Percentiles rank a stretch among this genome's conserved stretches.
Conservation (phyloP, 2,113 vertebrate genomes). For the Anser cygnoides region DNA sequence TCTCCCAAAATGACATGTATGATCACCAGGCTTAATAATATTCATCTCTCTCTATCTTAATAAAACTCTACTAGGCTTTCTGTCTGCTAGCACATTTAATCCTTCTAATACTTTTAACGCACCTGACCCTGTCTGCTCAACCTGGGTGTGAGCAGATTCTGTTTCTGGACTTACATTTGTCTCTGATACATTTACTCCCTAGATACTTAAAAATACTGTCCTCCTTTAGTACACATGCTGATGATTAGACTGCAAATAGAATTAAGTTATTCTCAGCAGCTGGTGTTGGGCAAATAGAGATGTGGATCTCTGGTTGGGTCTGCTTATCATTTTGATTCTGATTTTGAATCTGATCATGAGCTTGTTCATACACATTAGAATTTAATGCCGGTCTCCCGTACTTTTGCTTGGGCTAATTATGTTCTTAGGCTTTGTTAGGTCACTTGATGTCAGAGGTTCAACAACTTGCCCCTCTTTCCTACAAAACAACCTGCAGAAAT, state of each 20-base stretch:
- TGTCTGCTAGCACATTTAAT: slow-evolving; percentile 48
- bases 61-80: slow-evolving; percentile 26
- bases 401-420: background rate
- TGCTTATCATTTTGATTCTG: background rate
- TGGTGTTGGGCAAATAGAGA: background rate
- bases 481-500: background rate
- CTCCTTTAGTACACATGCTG: background rate
- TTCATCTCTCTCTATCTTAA: slow-evolving; percentile 60
- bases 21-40: slow-evolving; percentile 49
- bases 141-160: background rate
- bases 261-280: slow-evolving; percentile 23
- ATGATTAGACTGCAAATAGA: slow-evolving; percentile 24
- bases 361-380: background rate
- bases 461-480: background rate
- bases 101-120: slow-evolving; percentile 37
- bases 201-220: background rate
- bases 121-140: slow-evolving; percentile 26
- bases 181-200: slow-evolving; percentile 36
- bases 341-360: background rate
- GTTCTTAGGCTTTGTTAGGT: background rate
- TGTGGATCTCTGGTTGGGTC: background rate
- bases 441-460: background rate
- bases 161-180: background rate
- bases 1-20: slow-evolving; percentile 44
- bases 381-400: background rate